Evolutionary conservation across 2,113 vertebrate species (phyloP), one percentile per base, ranked within the genome.

Genomic region (Dryoscopus gambensis): DNA sequence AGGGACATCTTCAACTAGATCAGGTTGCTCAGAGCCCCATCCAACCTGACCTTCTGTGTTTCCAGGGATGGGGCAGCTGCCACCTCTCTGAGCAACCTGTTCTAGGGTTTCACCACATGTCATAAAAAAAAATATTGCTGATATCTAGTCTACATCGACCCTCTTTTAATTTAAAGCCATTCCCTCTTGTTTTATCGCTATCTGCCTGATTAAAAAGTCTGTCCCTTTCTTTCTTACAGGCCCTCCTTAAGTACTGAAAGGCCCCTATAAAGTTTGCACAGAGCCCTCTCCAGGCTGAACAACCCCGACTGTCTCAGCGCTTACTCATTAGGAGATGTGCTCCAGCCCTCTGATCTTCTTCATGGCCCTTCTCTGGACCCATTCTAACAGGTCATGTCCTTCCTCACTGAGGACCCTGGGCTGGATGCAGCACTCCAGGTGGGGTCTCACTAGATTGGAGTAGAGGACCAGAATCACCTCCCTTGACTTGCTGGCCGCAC

Each of bases 261-360:
- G 20, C 20, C 6, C 3, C 23, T 10, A 1, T 10, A 30, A 76
- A 4, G 7, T 77, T n/a, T 63, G 6, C 15, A 8, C 2, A 2
- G 16, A 92, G 14, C 23, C 25, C 22, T 52, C 15, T 77, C 28
- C 49, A 64, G 22, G 22, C 44, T 84, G 50, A 64, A 44, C 27
- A 39, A 44, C 6, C 24, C 33, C 33, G 69, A 3, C 9, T 69
- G 60, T 50, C 16, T 70, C 33, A 52, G 28, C 8, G 27, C 9
- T 2, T 64, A 14, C 4, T 55, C 13, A 24, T 0, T 49, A 46
- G 62, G 22, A 75, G 65, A 68, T 10, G 27, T 50, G 30, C 4
- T 89, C 17, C 56, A 79, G 5, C 17, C 23, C 67, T 19, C 56
- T 56, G 50, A 39, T 44, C 21, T 27, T 52, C 11, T 82, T 62